Evolutionary conservation across 2,113 vertebrate species (phyloP), one percentile per base, ranked within the genome.

Genomic region (Vicugna pacos): DNA sequence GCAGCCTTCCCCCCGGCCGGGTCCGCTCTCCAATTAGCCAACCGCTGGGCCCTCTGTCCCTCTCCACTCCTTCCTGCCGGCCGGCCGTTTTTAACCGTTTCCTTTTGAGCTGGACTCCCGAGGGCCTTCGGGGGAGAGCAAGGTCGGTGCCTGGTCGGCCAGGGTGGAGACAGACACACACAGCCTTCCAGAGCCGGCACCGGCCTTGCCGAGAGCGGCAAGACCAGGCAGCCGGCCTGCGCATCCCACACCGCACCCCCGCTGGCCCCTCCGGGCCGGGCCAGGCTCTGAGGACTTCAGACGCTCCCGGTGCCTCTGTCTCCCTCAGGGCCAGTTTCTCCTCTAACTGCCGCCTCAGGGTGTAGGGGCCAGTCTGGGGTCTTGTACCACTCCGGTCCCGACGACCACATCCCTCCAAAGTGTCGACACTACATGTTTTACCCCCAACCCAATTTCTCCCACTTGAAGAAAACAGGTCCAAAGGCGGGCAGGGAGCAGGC

Each of bases 21-120:
- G 96, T 97, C 98, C 97, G 95, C 97, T 97, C 98, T 98, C 98
- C 98, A 99, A 99, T 99, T 99, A 99, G 99, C 99, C 98, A 93
- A 98, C 98, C 92, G 97, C 98, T 98, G 98, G 97, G 98, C 94
- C 54, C 91, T 96, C 96, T 96, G 94, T 96, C 94, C 97, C 95
- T 89, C 95, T 95, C 96, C 92, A 97, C 97, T 98, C 98, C 97
- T 98, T 98, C 99, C 98, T 98, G 98, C 93, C 93, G 54, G 96
- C 92, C 96, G 0, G 70, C 96, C 88, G 46, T 56, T 95, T 96
- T 98, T 95, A 98, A 98, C 98, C 97, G 97, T 95, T 98, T 98
- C 96, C 89, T 98, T 95, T 98, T 96, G 94, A 98, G 97, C 93
- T 48, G 38, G 97, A 97, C 86, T 76, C 32, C 67, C 38, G 81